Percentiles rank a stretch among this genome's conserved stretches.
Conservation (phyloP, 2,113 vertebrate genomes). For the Lycocorax pyrrhopterus region DNA sequence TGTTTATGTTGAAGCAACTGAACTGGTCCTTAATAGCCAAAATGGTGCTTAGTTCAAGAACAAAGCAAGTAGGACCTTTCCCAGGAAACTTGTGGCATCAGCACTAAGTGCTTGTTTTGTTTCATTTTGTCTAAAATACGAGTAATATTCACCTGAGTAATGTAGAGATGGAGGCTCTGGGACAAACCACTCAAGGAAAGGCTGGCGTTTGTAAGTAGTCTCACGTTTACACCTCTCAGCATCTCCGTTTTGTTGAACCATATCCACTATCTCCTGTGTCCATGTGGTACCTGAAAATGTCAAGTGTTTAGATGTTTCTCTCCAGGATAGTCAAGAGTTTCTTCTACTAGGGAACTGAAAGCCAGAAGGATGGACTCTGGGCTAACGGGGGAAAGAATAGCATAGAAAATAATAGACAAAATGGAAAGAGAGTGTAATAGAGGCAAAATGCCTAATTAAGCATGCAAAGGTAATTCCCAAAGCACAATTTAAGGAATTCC, state of each 20-base stretch:
- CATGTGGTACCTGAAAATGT: constrained; percentile 71
- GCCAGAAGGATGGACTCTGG: neutral
- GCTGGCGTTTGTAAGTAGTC: constrained; percentile 59
- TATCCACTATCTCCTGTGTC: constrained; percentile 76
- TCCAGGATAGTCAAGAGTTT: neutral
- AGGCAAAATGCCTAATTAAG: neutral
- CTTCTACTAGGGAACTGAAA: neutral
- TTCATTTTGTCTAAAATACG: neutral
- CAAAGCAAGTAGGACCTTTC: neutral
- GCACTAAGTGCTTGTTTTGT: neutral
- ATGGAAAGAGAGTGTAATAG: neutral
- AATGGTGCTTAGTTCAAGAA: neutral
- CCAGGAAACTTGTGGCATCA: neutral
- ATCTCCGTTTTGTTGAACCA: constrained; percentile 69
- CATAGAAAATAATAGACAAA: neutral
- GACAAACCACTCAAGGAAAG: constrained; percentile 68
- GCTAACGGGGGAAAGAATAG: neutral
- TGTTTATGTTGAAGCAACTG: neutral
- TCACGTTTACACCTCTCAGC: constrained; percentile 55
- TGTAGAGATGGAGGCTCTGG: accelerated
- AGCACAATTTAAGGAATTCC: neutral
- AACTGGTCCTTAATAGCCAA: neutral
- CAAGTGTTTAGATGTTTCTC: neutral
- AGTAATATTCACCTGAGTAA: constrained; percentile 50
- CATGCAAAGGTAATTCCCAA: neutral